phyloP scores from a whole-genome alignment of 2,797 vertebrate species.

The Oreonectes daqikongensis region DNA sequence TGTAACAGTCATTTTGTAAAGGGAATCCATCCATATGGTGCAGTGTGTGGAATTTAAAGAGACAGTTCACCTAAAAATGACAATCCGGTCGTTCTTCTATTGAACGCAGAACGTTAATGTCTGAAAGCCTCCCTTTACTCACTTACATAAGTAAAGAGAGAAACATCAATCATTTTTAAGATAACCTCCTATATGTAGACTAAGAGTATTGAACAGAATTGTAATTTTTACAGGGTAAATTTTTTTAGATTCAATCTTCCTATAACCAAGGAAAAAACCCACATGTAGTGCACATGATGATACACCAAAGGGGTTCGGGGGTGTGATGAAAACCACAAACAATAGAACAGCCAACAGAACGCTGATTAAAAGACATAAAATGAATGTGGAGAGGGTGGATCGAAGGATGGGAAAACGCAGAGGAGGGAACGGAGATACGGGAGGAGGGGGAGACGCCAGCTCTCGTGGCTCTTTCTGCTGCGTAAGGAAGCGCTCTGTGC shows the following conservation, averaged over 20 bases:
- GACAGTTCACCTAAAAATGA: not conserved
- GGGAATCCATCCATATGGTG: slow-evolving; percentile 20
- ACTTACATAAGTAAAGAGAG: too few species aligned
- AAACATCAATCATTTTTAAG: not conserved
- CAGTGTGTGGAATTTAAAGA: not conserved
- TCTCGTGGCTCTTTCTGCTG: slow-evolving; percentile 33
- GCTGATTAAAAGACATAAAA: slow-evolving; percentile 31
- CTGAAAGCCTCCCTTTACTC: too few species aligned
- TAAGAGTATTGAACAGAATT: too few species aligned
- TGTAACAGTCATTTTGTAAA: slow-evolving; percentile 13
- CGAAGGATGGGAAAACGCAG: slow-evolving; percentile 11
- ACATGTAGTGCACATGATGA: slow-evolving; percentile 28
- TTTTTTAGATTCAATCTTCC: not conserved
- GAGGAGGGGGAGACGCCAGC: slow-evolving; percentile 16
- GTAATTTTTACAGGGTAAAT: too few species aligned
- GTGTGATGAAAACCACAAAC: slow-evolving; percentile 27
- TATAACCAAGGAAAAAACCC: not conserved
- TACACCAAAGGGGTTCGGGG: slow-evolving; percentile 43
- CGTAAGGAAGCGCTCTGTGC: slow-evolving; percentile 38
- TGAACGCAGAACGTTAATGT: not conserved
- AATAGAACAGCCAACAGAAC: slow-evolving; percentile 5
- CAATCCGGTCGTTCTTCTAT: not conserved
- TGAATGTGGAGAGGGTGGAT: slow-evolving; percentile 18
- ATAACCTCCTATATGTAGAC: not conserved
- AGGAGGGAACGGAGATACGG: slow-evolving; percentile 8